Base-by-base conservation (phyloP, 2,888 invertebrate genomes). In the Trachelus stipa region DNA sequence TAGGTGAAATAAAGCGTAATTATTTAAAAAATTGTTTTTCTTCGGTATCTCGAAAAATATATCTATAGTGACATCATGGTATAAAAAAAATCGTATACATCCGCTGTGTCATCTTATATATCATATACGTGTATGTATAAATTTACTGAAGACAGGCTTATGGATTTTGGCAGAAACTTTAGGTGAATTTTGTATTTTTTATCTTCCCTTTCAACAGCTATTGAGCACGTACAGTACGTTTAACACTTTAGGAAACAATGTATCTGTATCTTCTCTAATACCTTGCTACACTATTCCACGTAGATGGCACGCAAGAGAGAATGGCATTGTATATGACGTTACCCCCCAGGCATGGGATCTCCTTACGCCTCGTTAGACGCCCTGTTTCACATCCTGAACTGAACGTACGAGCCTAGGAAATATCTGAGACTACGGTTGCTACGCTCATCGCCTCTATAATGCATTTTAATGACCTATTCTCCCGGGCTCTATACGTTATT, bases 351-450 rank as follows among this genome's bases (percentile, higher is more conserved):
- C 85, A 81, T 81, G 81, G 82, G 83, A 83, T 87, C 85, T 87
- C 84, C 87, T 88, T 86, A 83, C 86, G 85, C 82, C 87, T 88
- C 87, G 87, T 87, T 88, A 88, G 86, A 86, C 84, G 85, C 82
- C 86, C 88, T 88, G 86, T 88, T 87, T 86, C 86, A 82, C 83
- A 84, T 85, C 84, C 83, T 83, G 81, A 85, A 85, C 85, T 35
- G 83, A 80, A 79, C 79, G 76, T 81, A 80, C 78, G 80, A 79
- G 82, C 76, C 76, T 78, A 79, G 77, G 69, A 31, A 69, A 69
- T 69, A 69, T 69, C 69, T 33, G 31, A 33, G 69, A 30, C n/a
- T 69, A 69, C 30, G 69, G 30, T 11, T 69, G 69, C 69, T 33
- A 69, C 69, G 30, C 69, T 69, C 69, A 84, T 87, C 85, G 81